These are phyloP conservation scores for Drosophila aff. DNA, from an alignment of 1,140 invertebrate species.

Conservation along the genomic window DNA sequence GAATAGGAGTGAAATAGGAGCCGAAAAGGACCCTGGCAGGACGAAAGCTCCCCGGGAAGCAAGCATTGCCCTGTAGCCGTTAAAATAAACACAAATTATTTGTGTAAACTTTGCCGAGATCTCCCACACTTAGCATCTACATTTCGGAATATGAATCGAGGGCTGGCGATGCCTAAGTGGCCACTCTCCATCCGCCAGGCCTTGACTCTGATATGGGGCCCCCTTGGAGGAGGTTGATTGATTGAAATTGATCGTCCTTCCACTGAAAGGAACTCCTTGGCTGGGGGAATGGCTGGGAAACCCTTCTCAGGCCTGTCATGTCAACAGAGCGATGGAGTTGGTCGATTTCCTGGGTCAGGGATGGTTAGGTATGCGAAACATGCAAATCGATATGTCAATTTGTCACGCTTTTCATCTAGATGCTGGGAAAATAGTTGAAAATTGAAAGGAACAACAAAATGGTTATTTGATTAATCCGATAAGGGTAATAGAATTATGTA, in stretches of 20 bases:
- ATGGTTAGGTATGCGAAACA: slow-evolving; percentile 42
- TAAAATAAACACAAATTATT: slow-evolving; percentile 84
- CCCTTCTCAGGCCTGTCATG: slow-evolving; percentile 57
- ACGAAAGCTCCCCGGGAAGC: slow-evolving; percentile 8
- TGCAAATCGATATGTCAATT: slow-evolving; percentile 76
- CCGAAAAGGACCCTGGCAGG: slow-evolving; percentile 26
- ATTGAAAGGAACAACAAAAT: slow-evolving; percentile 44
- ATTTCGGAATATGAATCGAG: slow-evolving; percentile 43
- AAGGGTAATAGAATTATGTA: slow-evolving; percentile 9
- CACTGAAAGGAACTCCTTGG: slow-evolving; percentile 26
- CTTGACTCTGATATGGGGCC: slow-evolving; percentile 57
- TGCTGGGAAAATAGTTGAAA: slow-evolving; percentile 31
- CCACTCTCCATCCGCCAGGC: slow-evolving; percentile 8
- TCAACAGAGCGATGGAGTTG: slow-evolving; percentile 19
- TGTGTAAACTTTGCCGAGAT: slow-evolving; percentile 77
- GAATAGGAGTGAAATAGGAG: slow-evolving; percentile 27
- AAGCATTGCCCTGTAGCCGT: slow-evolving; percentile 62
- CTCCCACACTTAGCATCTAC: slow-evolving; percentile 23
- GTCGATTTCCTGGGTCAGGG: slow-evolving; percentile 36
- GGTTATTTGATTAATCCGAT: background rate
- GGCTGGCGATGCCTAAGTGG: slow-evolving; percentile 65
- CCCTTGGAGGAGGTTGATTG: slow-evolving; percentile 59
- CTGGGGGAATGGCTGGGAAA: slow-evolving; percentile 8
- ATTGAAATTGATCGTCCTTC: slow-evolving; percentile 77
- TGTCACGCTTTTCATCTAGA: slow-evolving; percentile 53